Conservation (phyloP, 2,113 vertebrate species). For the Helogale parvula region DNA sequence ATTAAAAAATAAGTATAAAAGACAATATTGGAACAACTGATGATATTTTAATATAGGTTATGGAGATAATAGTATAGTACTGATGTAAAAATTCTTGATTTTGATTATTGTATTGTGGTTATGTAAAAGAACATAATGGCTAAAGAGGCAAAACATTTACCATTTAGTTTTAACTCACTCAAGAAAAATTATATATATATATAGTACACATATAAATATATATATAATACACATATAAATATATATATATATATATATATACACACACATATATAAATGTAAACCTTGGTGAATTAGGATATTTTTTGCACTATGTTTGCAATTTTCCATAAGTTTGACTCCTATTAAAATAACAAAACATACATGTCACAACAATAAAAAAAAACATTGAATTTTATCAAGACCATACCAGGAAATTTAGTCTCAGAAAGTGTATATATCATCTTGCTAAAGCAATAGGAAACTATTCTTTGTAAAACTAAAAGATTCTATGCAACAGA, state of each 20-base stretch:
- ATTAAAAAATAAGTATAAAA: not conserved
- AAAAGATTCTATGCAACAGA: not conserved
- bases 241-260: not conserved
- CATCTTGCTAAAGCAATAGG: not conserved
- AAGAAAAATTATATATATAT: not conserved
- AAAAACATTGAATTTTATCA: not conserved
- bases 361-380: not conserved
- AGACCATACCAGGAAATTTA: not conserved
- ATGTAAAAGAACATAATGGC: not conserved
- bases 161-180: not conserved
- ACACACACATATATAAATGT: not conserved
- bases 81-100: not conserved
- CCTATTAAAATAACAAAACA: constrained; percentile 4
- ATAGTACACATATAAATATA: no score
- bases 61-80: not conserved
- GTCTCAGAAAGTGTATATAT: not conserved
- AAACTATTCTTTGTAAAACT: not conserved
- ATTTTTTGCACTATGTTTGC: not conserved
- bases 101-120: not conserved
- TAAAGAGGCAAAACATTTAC: not conserved
- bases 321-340: not conserved
- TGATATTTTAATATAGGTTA: not conserved
- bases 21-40: not conserved
- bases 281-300: not conserved
- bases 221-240: not conserved